Base-by-base conservation (phyloP, 2,113 vertebrate genomes). In the Pseudopipra pipra region DNA sequence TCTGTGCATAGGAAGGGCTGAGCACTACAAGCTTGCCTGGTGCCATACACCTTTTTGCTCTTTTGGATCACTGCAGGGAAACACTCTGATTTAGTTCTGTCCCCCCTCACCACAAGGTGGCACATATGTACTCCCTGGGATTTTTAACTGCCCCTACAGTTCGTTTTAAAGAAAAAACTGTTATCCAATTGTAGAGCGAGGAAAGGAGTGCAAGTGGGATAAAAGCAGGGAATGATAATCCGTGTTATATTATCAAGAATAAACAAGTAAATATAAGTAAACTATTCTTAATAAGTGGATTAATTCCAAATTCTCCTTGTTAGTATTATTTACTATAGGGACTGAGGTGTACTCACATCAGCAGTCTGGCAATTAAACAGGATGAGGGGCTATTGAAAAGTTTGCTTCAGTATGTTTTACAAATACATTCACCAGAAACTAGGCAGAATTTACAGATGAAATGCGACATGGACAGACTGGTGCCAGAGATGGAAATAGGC, bases 41-140 rank as follows among this genome's bases (percentile, higher is more conserved):
- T 71, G 39, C 47, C 76, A 39, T 25, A 35, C 21, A 90, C 30
- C 51, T 80, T 66, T 27, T 39, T 39, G 59, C 12, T 76, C 18
- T 47, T 76, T 79, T 54, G 78, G 39, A 51, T 55, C 43, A 43
- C 37, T 8, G 27, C 82, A 43, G 8, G 33, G 56, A 65, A 66
- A 86, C 80, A 9, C 2, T 8, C 13, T 13, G 9, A 35, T 59
- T 79, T 43, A 39, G 2, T 47, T 21, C 27, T 39, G 72, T 9
- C 11, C 67, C 51, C 51, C 47, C 72, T 88, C 47, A 83, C 95
- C 94, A 96, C 87, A 73, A 96, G 92, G 93, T 88, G 93, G 93
- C 95, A 96, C 21, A 55, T 79, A 46, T 0, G 6, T 37, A 58
- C 46, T 66, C 85, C 31, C 54, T 22, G 31, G 41, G 46, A 72